Percentiles rank a stretch among this genome's conserved stretches.
Evolutionary conservation across 2,113 vertebrate genomes (phyloP).

Genomic region (Ictalurus furcatus): DNA sequence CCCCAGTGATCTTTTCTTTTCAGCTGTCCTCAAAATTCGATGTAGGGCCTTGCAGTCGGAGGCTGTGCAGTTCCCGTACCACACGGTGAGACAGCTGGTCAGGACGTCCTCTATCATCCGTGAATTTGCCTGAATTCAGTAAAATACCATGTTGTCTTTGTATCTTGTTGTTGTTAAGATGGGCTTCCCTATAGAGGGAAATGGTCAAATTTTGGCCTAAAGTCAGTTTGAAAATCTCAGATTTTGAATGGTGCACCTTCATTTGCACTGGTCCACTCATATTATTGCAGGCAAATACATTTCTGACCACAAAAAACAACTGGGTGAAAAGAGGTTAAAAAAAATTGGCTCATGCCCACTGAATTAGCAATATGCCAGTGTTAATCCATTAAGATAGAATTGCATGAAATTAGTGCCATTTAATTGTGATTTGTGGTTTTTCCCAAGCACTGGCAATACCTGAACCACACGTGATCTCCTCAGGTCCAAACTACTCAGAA

Average conservation of each 20-base stretch:
- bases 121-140: not conserved
- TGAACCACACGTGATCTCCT: constrained; percentile 15
- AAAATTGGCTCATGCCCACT: not conserved
- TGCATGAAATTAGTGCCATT: not conserved
- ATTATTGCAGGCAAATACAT: not conserved
- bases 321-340: not conserved
- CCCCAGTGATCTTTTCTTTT: no score
- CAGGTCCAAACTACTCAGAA: constrained; percentile 21
- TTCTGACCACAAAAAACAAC: not conserved
- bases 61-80: no score
- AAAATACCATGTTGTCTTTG: not conserved
- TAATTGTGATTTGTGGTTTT: constrained; percentile 11
- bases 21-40: no score
- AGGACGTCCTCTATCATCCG: no score
- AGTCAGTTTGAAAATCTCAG: not conserved
- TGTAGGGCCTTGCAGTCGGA: no score
- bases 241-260: not conserved
- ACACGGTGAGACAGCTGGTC: no score
- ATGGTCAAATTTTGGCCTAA: not conserved
- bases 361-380: not conserved
- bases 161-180: not conserved
- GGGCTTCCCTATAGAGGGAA: not conserved
- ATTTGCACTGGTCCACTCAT: not conserved
- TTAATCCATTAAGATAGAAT: not conserved
- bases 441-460: constrained; percentile 4